phyloP scores from a whole-genome alignment of 2,888 invertebrate genomes.

The Cybosia mesomella region DNA sequence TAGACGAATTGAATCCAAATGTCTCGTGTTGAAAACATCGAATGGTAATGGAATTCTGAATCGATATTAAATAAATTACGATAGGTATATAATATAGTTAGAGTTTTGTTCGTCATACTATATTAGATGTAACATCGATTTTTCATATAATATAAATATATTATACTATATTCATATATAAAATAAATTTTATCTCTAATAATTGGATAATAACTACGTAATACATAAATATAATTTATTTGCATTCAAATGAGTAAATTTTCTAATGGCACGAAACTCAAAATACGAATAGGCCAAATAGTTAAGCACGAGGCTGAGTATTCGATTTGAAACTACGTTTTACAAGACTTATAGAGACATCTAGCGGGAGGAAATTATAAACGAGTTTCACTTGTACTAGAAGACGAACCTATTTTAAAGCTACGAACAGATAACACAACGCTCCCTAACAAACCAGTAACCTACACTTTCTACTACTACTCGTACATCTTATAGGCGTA shows the following conservation, averaged over 20 bases:
- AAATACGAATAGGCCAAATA: not conserved
- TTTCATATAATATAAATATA: not conserved
- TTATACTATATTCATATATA: not conserved
- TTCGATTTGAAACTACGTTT: not conserved
- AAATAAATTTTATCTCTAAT: not conserved
- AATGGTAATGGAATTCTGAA: constrained; percentile 59
- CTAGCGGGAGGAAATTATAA: constrained; percentile 20
- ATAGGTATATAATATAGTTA: constrained; percentile 19
- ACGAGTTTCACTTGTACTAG: not conserved
- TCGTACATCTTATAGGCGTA: too few relatives aligned
- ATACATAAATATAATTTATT: not conserved
- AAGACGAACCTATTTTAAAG: not conserved
- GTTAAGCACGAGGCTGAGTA: not conserved
- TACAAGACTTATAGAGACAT: constrained; percentile 35
- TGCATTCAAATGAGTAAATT: constrained; percentile 1
- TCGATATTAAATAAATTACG: constrained; percentile 49
- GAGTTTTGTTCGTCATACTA: not conserved
- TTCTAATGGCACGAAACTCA: not conserved
- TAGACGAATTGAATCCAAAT: constrained; percentile 67
- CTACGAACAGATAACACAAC: constrained; percentile 1
- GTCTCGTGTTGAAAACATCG: constrained; percentile 50
- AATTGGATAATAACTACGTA: not conserved
- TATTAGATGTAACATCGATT: not conserved
- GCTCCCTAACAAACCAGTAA: not conserved
- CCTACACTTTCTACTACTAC: not conserved